A percentile compares a stretch with the other conserved stretches of the same genome.
Evolutionary conservation across 2,113 vertebrate genomes (phyloP).

Genomic region (Pluvialis apricaria): DNA sequence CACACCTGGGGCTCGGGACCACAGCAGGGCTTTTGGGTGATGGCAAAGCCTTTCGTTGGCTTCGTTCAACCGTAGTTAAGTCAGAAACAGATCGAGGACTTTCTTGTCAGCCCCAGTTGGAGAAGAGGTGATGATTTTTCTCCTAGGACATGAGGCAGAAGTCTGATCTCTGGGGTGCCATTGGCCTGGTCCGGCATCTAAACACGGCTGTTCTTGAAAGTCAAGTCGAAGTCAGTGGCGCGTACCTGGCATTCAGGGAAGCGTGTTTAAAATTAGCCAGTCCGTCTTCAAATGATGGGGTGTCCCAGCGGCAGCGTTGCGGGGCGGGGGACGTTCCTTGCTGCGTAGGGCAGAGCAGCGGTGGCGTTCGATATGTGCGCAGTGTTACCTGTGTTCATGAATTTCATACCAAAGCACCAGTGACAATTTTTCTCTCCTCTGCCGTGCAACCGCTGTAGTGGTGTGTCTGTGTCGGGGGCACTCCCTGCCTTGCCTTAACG

Average conservation of each 20-base stretch:
- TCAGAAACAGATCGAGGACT: accelerated
- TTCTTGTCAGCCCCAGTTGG: background rate
- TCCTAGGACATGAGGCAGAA: background rate
- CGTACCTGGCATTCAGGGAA: background rate
- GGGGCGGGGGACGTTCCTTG: background rate
- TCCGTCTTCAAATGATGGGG: accelerated
- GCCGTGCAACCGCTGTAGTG: accelerated
- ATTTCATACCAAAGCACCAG: background rate
- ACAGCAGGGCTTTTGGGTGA: background rate
- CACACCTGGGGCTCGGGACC: accelerated
- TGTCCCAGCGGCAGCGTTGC: accelerated
- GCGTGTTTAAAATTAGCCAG: accelerated
- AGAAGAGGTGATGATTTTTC: background rate
- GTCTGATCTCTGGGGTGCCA: background rate
- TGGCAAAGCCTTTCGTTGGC: background rate
- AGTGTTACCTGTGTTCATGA: accelerated
- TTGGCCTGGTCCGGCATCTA: background rate
- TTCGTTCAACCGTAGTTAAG: background rate
- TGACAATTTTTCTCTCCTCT: background rate
- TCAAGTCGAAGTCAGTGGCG: background rate
- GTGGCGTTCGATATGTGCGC: accelerated
- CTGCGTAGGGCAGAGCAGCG: accelerated
- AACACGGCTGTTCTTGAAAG: background rate
- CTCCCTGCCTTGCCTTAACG: accelerated
- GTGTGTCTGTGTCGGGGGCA: accelerated